Conservation (phyloP, 2,797 vertebrate genomes). For the Sylvia borin region DNA sequence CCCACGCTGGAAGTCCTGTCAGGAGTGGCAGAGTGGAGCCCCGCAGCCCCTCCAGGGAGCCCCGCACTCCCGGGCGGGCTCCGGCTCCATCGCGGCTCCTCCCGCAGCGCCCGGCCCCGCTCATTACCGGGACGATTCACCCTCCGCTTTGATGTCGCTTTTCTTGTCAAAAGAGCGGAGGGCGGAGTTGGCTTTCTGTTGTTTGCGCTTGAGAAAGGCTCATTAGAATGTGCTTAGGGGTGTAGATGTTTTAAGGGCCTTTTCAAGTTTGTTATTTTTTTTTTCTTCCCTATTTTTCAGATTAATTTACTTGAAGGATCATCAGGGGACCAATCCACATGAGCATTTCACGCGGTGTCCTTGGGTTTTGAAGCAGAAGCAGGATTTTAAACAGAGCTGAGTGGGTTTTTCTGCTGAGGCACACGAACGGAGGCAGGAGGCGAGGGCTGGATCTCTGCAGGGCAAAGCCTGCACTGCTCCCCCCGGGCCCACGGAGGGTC, state of each 20-base stretch:
- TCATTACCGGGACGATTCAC: neutral
- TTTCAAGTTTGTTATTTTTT: neutral
- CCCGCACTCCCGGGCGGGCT: neutral
- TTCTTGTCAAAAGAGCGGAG: neutral
- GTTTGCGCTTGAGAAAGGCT: neutral
- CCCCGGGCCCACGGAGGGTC: neutral
- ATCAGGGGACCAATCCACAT: conserved; percentile 23
- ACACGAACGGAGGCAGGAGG: neutral
- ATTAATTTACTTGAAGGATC: conserved; percentile 40
- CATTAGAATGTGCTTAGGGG: conserved; percentile 24
- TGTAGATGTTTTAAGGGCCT: neutral
- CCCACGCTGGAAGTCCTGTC: neutral
- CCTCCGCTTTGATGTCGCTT: conserved; percentile 15
- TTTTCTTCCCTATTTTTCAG: conserved; percentile 35
- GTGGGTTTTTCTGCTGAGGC: neutral
- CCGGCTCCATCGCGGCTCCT: neutral
- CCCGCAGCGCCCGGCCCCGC: neutral
- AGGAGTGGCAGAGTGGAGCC: accelerated
- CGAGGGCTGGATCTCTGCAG: neutral
- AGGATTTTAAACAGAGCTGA: neutral
- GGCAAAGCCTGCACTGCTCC: neutral
- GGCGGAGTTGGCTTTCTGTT: neutral
- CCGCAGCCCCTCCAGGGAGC: accelerated
- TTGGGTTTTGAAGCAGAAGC: neutral
- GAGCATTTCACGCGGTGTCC: neutral